phyloP scores from a whole-genome alignment of 2,888 invertebrate species.

The Ernsta delagoae region DNA sequence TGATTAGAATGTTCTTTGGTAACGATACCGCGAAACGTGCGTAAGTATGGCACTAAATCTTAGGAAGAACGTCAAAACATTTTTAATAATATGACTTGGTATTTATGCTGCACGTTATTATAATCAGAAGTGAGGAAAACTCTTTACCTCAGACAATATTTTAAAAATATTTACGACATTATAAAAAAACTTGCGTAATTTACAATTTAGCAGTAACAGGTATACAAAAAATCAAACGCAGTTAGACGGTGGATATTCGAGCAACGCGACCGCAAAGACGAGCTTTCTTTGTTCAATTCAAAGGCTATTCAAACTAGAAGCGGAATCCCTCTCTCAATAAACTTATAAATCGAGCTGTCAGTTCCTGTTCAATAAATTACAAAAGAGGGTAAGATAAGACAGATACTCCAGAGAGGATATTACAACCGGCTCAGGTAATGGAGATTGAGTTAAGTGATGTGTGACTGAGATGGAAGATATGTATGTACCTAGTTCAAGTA shows the following conservation, averaged over 20 bases:
- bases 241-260: constrained; percentile 1
- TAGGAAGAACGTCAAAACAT: background rate
- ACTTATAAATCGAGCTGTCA: constrained; percentile 59
- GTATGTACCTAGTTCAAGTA: constrained; percentile 60
- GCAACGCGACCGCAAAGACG: constrained; percentile 29
- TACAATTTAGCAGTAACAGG: background rate
- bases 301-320: constrained; percentile 51
- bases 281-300: constrained; percentile 53
- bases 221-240: background rate
- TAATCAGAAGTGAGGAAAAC: background rate
- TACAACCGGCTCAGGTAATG: constrained; percentile 59
- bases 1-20: constrained; percentile 41
- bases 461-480: constrained; percentile 53
- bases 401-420: constrained; percentile 51
- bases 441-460: constrained; percentile 55
- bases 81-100: background rate
- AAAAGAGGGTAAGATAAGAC: constrained; percentile 59
- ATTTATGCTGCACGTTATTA: background rate
- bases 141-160: background rate
- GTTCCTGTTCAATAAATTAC: constrained; percentile 59
- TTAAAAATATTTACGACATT: background rate
- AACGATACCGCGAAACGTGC: constrained; percentile 5
- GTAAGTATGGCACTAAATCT: background rate
- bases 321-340: constrained; percentile 55
- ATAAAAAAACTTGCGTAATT: background rate